Conservation (phyloP, 2,113 vertebrate species). For the Mustelus asterias region DNA sequence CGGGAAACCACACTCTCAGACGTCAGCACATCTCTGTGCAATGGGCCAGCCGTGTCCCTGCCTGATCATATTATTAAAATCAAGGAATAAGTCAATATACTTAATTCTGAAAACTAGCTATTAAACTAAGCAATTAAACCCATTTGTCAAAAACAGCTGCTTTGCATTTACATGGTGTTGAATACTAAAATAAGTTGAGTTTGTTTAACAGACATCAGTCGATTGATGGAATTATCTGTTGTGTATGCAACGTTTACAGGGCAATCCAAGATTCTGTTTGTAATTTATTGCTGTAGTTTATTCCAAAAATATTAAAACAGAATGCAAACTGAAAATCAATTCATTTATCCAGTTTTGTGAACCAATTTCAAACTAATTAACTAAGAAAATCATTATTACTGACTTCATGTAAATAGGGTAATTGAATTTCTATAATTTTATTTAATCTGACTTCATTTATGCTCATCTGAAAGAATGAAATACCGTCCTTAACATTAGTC, state of each 20-base stretch:
- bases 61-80: not conserved
- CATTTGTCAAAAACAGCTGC: not conserved
- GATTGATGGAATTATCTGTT: not conserved
- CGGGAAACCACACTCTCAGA: too few relatives aligned
- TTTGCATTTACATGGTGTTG: not conserved
- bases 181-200: not conserved
- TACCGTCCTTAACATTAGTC: not conserved
- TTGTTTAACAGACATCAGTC: not conserved
- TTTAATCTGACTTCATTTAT: not conserved
- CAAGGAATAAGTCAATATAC: not conserved
- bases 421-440: not conserved
- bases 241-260: not conserved
- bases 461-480: conserved; percentile 1
- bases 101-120: not conserved
- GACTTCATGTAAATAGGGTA: conserved; percentile 3
- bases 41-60: too few relatives aligned
- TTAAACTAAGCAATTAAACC: not conserved
- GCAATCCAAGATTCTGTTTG: not conserved
- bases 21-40: too few relatives aligned
- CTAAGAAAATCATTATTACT: not conserved
- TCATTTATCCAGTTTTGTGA: not conserved
- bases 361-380: not conserved
- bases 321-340: not conserved
- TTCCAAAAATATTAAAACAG: not conserved
- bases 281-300: not conserved